Evolutionary conservation across 2,797 vertebrate species (phyloP), one percentile per base, ranked within the genome.

Genomic region (Crypturellus tataupa): DNA sequence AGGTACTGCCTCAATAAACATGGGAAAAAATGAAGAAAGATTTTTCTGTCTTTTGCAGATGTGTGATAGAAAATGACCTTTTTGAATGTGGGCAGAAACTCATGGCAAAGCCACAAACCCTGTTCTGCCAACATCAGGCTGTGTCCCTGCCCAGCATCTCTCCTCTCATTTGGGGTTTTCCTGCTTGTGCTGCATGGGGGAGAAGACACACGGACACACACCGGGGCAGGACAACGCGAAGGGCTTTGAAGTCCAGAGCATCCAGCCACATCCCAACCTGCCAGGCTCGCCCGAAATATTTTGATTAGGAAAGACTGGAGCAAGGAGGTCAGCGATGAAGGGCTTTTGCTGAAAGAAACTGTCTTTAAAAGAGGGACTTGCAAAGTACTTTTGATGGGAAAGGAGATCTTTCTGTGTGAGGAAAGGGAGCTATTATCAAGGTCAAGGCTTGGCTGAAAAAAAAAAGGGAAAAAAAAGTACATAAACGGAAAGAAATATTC

Each of bases 161-260:
- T 60, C 16, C 25, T 21, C 64, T 58, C 68, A 8, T 7, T 21
- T 2, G 6, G 47, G 12, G 11, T 6, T 37, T 72, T 72, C 23
- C 40, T 59, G 23, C 37, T 70, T 27, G 65, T 37, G 20, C 59
- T 46, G 11, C 10, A 2, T 1, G 6, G 18, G 35, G 11, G n/a
- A 11, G 20, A 37, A 25, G 25, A 53, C 24, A 69, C 16, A 68
- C 33, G 7, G 19, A 31, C 24, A 27, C 44, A 35, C 2, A 39
- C 10, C 67, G 29, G 20, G 47, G 39, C 20, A 69, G 29, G 0
- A 49, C 21, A 40, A 21, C 1, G 0, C n/a, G n/a, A 19, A 0
- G 7, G 37, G 15, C 53, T 12, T 56, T 67, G 27, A 46, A 44
- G 1, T 69, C 12, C 12, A 35, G 63, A 76, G n/a, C 9, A 15